Base-by-base conservation (phyloP, 2,888 invertebrate genomes). In the Crepidodera aurea region DNA sequence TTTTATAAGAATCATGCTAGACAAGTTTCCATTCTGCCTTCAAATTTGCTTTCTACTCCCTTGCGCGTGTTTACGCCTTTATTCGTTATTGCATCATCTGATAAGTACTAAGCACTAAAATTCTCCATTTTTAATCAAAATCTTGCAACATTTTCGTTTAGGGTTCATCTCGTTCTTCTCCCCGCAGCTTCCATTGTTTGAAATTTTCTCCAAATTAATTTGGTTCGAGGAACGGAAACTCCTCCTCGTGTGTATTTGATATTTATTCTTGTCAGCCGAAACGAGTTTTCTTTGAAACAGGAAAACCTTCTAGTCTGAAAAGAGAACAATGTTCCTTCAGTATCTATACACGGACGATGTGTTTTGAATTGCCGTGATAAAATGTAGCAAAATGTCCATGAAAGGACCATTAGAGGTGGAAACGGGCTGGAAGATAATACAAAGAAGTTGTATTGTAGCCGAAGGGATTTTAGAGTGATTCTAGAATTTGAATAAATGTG, bases 371-470 rank as follows among this genome's bases (percentile, higher is more conserved):
- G 75, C 78, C 74, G 66, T 73, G 78, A 80, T 80, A 81, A 81
- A 80, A 79, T 77, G 79, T 77, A 75, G 75, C 75, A 75, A 68
- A 80, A 80, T 74, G 78, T 74, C 75, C 78, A 74, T 79, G 78
- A 78, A 71, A 73, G 76, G 75, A 75, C 76, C 79, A 77, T 81
- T 78, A 75, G 79, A 81, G 81, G 81, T 81, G 81, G 78, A 79
- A 81, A 81, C 80, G 80, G 79, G 60, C 75, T 74, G 81, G 81
- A 80, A 81, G 81, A 80, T 81, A 81, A 79, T 80, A 76, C 77
- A 75, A 73, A 74, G 74, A 74, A 75, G 77, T 77, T 76, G 75
- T 78, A 75, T 72, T 71, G 72, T 70, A 73, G 72, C 70, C 73
- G 75, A 75, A 75, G 72, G 74, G 58, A 58, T 62, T 57, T 58